phyloP scores from a whole-genome alignment of 53 echinoderm and acorn worm species.

The Echinarachnius parma region DNA sequence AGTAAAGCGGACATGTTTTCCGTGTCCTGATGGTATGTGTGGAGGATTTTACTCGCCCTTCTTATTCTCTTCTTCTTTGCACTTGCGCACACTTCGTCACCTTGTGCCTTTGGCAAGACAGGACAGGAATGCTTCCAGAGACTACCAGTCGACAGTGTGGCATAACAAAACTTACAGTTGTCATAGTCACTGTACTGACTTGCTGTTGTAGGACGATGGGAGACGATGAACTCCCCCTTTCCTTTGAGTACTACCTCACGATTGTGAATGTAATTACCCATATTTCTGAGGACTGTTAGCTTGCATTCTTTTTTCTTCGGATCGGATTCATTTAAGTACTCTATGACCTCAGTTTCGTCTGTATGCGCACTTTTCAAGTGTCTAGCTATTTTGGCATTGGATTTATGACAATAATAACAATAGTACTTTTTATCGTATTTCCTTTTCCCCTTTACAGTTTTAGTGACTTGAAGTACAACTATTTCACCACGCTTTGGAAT shows the following conservation, averaged over 20 bases:
- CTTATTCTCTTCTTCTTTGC: not conserved
- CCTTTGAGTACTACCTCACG: not conserved
- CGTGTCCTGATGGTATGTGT: not conserved
- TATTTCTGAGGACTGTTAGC: not conserved
- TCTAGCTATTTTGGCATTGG: not conserved
- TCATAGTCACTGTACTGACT: not conserved
- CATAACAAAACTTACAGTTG: not conserved
- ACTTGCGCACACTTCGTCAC: not conserved
- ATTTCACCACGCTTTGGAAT: not conserved
- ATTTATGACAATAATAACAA: not conserved
- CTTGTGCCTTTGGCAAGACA: not conserved
- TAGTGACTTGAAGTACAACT: not conserved
- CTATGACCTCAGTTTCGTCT: not conserved
- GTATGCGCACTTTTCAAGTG: not conserved
- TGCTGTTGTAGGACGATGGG: not conserved
- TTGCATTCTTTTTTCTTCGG: not conserved
- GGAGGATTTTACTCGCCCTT: not conserved
- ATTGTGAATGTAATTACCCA: not conserved
- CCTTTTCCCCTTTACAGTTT: not conserved
- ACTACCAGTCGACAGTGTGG: not conserved
- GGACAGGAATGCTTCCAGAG: not conserved
- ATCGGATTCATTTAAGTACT: not conserved
- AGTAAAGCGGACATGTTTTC: slow-evolving; percentile 1
- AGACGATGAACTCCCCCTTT: not conserved
- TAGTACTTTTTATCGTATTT: not conserved